phyloP scores from a whole-genome alignment of 2,113 vertebrate genomes.

The Planiliza haematocheilus region DNA sequence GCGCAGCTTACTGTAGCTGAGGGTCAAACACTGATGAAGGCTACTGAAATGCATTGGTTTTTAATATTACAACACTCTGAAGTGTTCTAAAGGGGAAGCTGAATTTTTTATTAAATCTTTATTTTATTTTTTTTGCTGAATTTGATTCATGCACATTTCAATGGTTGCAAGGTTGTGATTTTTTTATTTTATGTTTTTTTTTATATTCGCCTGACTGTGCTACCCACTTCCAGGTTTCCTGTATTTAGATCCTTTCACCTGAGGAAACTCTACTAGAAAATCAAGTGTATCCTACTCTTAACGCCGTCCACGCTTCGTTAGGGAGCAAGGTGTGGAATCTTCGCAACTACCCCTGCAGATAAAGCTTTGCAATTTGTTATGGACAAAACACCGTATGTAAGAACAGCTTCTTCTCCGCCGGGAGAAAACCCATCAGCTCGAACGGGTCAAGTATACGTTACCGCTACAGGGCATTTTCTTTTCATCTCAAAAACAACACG shows the following conservation, averaged over 20 bases:
- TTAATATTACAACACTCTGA: constrained; percentile 13
- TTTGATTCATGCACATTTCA: constrained; percentile 22
- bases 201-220: not conserved
- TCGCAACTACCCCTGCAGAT: constrained; percentile 21
- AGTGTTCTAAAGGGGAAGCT: constrained; percentile 3
- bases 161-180: not conserved
- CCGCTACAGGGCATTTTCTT: constrained; percentile 37
- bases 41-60: constrained; percentile 27
- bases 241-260: constrained; percentile 30
- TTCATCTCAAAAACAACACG: constrained; percentile 40
- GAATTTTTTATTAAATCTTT: constrained; percentile 1
- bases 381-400: constrained; percentile 34
- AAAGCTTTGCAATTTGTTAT: constrained; percentile 45
- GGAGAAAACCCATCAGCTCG: constrained; percentile 18
- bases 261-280: constrained; percentile 10
- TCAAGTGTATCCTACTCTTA: constrained; percentile 8
- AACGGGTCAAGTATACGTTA: constrained; percentile 52
- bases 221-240: constrained; percentile 6
- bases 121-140: not conserved
- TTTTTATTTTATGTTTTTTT: not conserved
- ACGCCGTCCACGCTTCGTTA: not conserved
- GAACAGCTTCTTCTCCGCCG: constrained; percentile 16
- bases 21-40: constrained; percentile 21
- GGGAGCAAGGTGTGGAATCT: constrained; percentile 11
- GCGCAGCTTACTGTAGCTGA: not conserved